These are phyloP conservation scores for Apus apus DNA, from an alignment of 2,113 vertebrate species.

Conservation along the genomic window DNA sequence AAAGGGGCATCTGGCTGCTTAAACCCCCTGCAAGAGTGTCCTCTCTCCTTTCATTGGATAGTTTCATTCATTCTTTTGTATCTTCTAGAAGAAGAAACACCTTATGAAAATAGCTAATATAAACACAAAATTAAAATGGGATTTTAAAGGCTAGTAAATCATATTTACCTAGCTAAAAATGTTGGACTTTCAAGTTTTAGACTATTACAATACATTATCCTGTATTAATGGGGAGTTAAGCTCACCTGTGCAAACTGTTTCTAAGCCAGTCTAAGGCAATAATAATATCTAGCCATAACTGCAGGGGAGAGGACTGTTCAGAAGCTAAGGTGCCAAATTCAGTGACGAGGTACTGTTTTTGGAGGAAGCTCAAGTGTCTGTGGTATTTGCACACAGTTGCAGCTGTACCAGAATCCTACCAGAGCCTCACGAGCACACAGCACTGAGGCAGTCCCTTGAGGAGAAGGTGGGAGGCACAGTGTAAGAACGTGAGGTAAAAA, in stretches of 20 bases:
- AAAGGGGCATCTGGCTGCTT: background rate
- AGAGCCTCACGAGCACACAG: background rate
- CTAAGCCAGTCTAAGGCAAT: background rate
- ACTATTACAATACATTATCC: background rate
- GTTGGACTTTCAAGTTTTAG: background rate
- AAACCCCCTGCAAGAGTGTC: background rate
- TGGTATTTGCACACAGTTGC: background rate
- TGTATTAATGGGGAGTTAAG: background rate
- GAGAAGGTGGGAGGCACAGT: background rate
- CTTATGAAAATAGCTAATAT: background rate
- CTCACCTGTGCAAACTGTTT: background rate
- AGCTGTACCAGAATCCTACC: background rate
- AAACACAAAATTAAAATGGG: background rate
- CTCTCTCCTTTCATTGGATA: rapidly evolving
- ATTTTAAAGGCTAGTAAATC: background rate
- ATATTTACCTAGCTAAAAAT: background rate
- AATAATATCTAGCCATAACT: background rate
- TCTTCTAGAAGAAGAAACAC: background rate
- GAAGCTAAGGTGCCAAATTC: background rate
- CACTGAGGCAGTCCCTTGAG: background rate
- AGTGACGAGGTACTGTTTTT: background rate
- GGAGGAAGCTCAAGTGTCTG: background rate
- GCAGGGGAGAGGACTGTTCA: background rate
- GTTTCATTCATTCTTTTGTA: background rate
- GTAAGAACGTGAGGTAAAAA: background rate